Evolutionary conservation across 2,113 vertebrate genomes (phyloP).

Genomic region (Fulica atra): DNA sequence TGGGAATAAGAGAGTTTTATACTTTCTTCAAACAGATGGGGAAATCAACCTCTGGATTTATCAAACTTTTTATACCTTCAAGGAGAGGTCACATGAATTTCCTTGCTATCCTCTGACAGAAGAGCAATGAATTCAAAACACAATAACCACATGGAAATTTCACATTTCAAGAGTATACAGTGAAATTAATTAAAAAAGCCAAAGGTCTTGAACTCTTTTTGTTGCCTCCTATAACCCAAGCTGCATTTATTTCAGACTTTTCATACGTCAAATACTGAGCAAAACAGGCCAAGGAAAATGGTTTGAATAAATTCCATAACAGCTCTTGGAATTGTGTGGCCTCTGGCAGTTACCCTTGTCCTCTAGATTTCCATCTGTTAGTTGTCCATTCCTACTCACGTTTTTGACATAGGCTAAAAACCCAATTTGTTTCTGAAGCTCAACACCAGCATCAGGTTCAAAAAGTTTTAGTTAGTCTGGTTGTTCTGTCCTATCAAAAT

Average conservation of each 20-base stretch:
- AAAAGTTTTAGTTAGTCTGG: neutral
- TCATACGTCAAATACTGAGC: neutral
- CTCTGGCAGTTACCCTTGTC: neutral
- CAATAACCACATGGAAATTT: neutral
- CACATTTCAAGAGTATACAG: neutral
- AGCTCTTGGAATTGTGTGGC: neutral
- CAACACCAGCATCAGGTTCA: neutral
- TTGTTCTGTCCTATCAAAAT: neutral
- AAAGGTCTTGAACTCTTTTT: neutral
- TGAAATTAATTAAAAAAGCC: neutral
- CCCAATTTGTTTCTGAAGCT: neutral
- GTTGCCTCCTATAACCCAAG: neutral
- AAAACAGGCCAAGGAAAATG: constrained; percentile 22
- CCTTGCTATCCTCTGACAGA: neutral
- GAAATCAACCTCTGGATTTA: neutral
- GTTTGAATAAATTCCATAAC: neutral
- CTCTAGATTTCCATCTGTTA: neutral
- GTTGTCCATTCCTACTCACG: neutral
- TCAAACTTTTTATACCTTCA: neutral
- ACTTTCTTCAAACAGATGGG: neutral
- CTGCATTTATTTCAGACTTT: neutral
- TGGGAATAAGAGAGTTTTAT: neutral
- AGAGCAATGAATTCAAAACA: neutral
- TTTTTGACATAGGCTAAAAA: constrained; percentile 4
- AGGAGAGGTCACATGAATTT: neutral